A percentile compares a stretch with the other conserved stretches of the same genome.
phyloP scores from a whole-genome alignment of 53 echinoderm and acorn worm genomes.

The Zoroaster sp. region DNA sequence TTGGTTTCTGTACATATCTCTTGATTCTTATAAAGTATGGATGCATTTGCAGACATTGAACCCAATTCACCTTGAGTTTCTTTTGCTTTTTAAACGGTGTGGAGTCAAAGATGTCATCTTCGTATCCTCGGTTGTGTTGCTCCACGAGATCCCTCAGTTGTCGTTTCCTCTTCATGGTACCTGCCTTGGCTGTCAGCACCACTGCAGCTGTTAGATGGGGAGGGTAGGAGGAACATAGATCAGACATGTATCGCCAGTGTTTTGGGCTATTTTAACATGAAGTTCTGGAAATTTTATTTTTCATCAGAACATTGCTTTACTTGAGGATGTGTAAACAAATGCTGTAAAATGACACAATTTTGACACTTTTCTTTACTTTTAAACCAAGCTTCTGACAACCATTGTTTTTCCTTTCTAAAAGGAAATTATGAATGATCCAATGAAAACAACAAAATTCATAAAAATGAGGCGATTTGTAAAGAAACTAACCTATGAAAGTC shows the following conservation, averaged over 20 bases:
- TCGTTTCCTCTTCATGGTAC: constrained; percentile 91
- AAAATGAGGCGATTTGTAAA: too few relatives aligned
- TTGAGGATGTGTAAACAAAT: background rate
- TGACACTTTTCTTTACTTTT: too few relatives aligned
- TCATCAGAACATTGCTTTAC: too few relatives aligned
- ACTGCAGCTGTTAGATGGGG: background rate
- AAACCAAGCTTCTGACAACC: too few relatives aligned
- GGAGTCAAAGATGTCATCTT: constrained; percentile 88
- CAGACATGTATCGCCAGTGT: background rate
- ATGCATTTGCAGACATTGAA: background rate
- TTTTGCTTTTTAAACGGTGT: constrained; percentile 79
- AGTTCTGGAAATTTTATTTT: too few relatives aligned
- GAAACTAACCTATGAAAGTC: too few relatives aligned
- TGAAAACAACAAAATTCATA: too few relatives aligned
- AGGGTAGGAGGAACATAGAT: background rate
- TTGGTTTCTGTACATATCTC: too few relatives aligned
- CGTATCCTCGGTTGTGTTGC: constrained; percentile 82
- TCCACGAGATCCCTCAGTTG: constrained; percentile 87
- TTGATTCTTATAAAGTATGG: background rate
- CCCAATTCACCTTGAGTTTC: constrained; percentile 62
- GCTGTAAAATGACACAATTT: background rate
- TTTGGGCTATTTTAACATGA: too few relatives aligned
- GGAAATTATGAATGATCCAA: too few relatives aligned
- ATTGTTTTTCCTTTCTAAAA: too few relatives aligned
- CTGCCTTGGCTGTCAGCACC: constrained; percentile 73